A percentile compares a stretch with the other conserved stretches of the same genome.
Conservation (phyloP, 2,888 invertebrate species). For the Drosophila antonietae region DNA sequence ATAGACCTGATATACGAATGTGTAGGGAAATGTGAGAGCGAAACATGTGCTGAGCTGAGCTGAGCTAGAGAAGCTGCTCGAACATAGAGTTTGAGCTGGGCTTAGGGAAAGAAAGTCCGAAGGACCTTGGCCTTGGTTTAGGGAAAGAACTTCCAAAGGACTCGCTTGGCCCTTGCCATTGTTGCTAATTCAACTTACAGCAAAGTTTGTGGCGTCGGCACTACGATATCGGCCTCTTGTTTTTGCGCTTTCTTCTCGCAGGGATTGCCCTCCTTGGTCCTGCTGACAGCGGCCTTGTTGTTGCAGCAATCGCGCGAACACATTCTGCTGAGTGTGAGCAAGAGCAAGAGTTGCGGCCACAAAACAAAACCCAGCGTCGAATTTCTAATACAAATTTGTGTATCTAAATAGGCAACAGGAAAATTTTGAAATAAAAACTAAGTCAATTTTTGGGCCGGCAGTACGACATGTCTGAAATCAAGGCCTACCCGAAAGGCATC, state of each 20-base stretch:
- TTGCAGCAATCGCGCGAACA: conserved; percentile 70
- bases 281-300: conserved; percentile 37
- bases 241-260: conserved; percentile 49
- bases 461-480: neutral
- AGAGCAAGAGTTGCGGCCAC: neutral
- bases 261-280: conserved; percentile 31
- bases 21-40: neutral
- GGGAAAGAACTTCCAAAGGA: neutral
- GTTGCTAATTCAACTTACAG: conserved; percentile 51
- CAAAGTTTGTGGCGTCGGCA: conserved; percentile 69
- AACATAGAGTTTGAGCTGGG: neutral
- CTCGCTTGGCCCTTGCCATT: too few relatives aligned
- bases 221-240: conserved; percentile 28
- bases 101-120: neutral
- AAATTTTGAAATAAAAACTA: neutral
- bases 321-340: conserved; percentile 35
- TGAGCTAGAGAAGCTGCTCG: neutral
- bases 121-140: neutral
- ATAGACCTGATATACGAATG: conserved; percentile 1
- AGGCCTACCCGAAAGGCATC: conserved; percentile 23
- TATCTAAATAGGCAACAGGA: neutral
- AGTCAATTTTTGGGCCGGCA: neutral
- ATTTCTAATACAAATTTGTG: neutral
- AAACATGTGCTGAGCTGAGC: neutral
- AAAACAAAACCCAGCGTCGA: neutral